Base-by-base conservation (phyloP, 2,797 vertebrate species). In the Rachycentron canadum region DNA sequence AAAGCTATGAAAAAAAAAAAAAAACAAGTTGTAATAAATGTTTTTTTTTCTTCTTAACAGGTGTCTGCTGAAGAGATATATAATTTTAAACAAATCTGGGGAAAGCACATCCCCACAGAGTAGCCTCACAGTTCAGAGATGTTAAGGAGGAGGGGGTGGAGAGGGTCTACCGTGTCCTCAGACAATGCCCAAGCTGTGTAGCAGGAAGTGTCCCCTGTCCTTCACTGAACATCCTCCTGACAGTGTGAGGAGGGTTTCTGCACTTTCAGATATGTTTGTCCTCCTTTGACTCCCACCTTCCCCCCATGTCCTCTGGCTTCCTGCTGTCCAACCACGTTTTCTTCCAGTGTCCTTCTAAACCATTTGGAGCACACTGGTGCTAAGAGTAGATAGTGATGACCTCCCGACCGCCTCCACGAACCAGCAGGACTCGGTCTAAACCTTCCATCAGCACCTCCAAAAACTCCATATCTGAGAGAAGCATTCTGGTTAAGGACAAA, bases 311-410 rank as follows among this genome's bases (percentile, higher is more conserved):
- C 21, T 47, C 59, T 45, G 32, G 32, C 14, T 19, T 66, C 26
- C 1, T 56, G 3, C 26, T 56, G 50, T 62, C 50, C 61, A 64
- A 41, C 23, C 65, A 41, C 5, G 55, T 19, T 59, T 59, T 19
- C 19, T 28, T 67, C 36, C 36, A 12, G 45, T 16, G 25, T 23
- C 25, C 12, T 55, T 59, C 45, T 49, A 47, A 32, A 8, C 16
- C 28, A 23, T 41, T 0, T 9, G 4, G 26, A 55, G 56, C 9
- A 11, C 25, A 36, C n/a, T 9, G 23, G 71, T 6, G 3, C 90
- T 96, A 99, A 23, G 98, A 99, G 86, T 98, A 98, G 90, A 99
- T 99, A 67, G 98, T 99, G 84, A 99, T 96, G 87, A 99, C 97
- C 93, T 99, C 98, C 30, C 97, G 94, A 53, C 98, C 98, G 0